These are phyloP conservation scores for Hylia prasina DNA, from an alignment of 2,113 vertebrate genomes.

Conservation along the genomic window DNA sequence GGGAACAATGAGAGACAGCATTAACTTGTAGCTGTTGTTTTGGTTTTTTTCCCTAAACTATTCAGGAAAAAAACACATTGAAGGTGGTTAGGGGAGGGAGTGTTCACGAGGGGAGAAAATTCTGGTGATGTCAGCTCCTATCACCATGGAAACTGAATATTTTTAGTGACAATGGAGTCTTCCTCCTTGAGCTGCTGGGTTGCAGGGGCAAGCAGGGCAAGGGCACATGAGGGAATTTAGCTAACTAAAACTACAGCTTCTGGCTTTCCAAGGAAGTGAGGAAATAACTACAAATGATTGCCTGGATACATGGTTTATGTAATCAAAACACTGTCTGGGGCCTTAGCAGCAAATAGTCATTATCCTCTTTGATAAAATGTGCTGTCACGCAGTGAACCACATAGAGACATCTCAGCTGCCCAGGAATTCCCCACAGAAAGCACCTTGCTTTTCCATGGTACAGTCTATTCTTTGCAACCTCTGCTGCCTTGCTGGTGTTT, in stretches of 20 bases:
- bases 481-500: neutral
- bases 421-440: fast-evolving
- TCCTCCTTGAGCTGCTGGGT: slow-evolving; percentile 55
- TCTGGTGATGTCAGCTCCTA: slow-evolving; percentile 63
- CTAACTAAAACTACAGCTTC: slow-evolving; percentile 32
- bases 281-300: slow-evolving; percentile 1
- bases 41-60: neutral
- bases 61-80: neutral
- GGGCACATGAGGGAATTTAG: slow-evolving; percentile 37
- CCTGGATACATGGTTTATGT: neutral
- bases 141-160: slow-evolving; percentile 50
- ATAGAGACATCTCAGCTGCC: neutral
- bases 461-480: neutral
- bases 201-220: slow-evolving; percentile 48
- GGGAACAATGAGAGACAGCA: neutral
- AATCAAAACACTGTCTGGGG: neutral
- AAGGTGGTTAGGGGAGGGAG: neutral
- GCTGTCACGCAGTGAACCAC: neutral
- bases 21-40: neutral
- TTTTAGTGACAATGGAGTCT: slow-evolving; percentile 67
- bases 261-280: slow-evolving; percentile 12
- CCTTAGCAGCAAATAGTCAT: neutral
- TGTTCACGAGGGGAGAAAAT: slow-evolving; percentile 5
- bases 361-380: neutral
- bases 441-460: neutral